Evolutionary conservation across 2,113 vertebrate genomes (phyloP), one percentile per base, ranked within the genome.

Genomic region (Lycocorax pyrrhopterus): DNA sequence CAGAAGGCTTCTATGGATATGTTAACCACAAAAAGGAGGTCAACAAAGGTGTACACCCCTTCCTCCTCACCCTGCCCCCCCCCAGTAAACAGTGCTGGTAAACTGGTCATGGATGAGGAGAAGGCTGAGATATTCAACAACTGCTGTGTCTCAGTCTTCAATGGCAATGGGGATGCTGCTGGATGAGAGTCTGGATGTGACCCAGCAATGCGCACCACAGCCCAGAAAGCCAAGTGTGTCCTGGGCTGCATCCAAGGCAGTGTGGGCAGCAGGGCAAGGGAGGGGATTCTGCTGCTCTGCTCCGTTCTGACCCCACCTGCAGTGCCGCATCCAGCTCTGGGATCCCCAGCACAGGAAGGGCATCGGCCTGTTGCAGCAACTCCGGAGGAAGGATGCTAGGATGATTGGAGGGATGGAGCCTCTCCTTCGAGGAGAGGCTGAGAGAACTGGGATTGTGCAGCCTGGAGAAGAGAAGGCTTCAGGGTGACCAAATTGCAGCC

Each of bases 361-460:
- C 29, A 32, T 26, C 0, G 0, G 15, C 3, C 29, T 59, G 29
- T 33, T 11, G 9, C 8, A 46, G 4, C 21, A 43, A 23, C 9
- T 58, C 43, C 51, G 44, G 32, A 13, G 59, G 22, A 58, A 35
- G 32, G 22, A 4, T 14, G 33, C 21, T 18, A 6, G 32, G 14
- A 13, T 51, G 17, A 19, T 43, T 12, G 41, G 30, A 43, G 44
- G 12, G 51, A 37, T 73, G 35, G 43, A 64, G 13, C 4, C 16
- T 41, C 30, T 53, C 16, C 39, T 41, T 1, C 0, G 0, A 60
- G 39, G 21, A 60, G 67, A 53, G 29, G 13, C 29, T 59, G 11
- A 17, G 33, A 67, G 39, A 60, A 53, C 1, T 82, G 39, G 39
- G 16, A 41, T 60, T 62, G 21, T 62, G 60, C 30, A 35, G 9